These are phyloP conservation scores for Pogonomyrmex barbatus DNA, from an alignment of 1,140 invertebrate genomes.

Conservation along the genomic window DNA sequence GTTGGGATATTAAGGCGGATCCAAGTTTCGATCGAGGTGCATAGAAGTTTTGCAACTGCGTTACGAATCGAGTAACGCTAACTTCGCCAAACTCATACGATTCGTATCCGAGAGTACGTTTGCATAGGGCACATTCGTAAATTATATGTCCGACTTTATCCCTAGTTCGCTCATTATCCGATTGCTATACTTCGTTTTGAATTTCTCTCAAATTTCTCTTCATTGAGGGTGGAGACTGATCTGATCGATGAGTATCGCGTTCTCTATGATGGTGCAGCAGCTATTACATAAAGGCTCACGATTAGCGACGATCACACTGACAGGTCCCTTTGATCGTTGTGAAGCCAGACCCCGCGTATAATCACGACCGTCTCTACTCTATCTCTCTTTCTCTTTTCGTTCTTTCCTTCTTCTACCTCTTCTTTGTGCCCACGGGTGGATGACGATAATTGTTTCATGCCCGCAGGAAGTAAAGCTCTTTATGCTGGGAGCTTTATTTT, in stretches of 20 bases:
- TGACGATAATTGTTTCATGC: conserved; percentile 81
- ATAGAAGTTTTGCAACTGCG: conserved; percentile 47
- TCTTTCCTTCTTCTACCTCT: conserved; percentile 70
- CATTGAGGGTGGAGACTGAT: background rate
- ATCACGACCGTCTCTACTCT: conserved; percentile 59
- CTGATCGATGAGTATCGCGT: conserved; percentile 61
- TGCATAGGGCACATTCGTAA: conserved; percentile 9
- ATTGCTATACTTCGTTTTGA: conserved; percentile 53
- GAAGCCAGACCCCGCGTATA: conserved; percentile 72
- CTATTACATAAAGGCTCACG: conserved; percentile 75
- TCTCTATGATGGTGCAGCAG: conserved; percentile 24
- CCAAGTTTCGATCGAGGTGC: conserved; percentile 44
- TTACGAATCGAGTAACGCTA: conserved; percentile 44
- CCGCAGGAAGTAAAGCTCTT: conserved; percentile 79
- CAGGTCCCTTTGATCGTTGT: conserved; percentile 75
- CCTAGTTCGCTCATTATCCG: conserved; percentile 22
- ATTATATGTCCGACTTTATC: conserved; percentile 14
- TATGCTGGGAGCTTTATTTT: conserved; percentile 81
- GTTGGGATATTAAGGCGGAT: background rate
- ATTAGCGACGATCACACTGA: conserved; percentile 74
- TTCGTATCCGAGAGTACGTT: conserved; percentile 9
- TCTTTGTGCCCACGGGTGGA: conserved; percentile 69
- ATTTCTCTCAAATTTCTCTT: conserved; percentile 63
- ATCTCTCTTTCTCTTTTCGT: background rate
- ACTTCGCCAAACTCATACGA: conserved; percentile 39